Evolutionary conservation across 2,888 invertebrate genomes (phyloP).

Genomic region (Cactoblastis cactorum): DNA sequence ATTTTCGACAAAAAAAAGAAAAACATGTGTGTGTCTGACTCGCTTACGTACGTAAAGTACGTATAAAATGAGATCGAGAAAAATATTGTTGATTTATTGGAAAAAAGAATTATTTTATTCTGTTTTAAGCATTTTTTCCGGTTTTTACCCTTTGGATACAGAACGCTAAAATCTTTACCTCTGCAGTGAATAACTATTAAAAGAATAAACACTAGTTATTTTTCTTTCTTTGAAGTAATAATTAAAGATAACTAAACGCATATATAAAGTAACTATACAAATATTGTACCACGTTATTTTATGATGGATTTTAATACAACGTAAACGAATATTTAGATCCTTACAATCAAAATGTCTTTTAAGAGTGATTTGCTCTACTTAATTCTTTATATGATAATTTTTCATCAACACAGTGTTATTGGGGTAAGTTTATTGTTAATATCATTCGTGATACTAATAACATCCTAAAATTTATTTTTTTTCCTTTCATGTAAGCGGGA

Average conservation of each 20-base stretch:
- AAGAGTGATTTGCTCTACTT: not conserved
- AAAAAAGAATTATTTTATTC: no score
- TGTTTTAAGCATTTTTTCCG: no score
- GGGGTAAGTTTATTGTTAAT: not conserved
- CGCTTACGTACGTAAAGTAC: no score
- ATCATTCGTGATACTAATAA: no score
- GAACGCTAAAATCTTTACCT: not conserved
- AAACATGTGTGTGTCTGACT: no score
- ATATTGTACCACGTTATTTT: not conserved
- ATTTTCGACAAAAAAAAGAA: no score
- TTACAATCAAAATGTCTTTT: not conserved
- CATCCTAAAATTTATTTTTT: no score
- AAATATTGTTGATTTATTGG: no score
- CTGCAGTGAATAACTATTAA: not conserved
- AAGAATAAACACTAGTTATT: not conserved
- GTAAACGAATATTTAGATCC: not conserved
- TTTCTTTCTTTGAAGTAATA: not conserved
- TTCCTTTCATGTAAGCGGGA: no score
- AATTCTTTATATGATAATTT: not conserved
- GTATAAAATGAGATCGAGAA: no score
- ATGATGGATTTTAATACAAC: not conserved
- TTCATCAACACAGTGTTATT: not conserved
- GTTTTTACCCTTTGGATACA: no score
- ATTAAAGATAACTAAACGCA: not conserved
- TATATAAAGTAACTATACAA: not conserved